Base-by-base conservation (phyloP, 2,888 invertebrate genomes). In the Abscondita cerata region DNA sequence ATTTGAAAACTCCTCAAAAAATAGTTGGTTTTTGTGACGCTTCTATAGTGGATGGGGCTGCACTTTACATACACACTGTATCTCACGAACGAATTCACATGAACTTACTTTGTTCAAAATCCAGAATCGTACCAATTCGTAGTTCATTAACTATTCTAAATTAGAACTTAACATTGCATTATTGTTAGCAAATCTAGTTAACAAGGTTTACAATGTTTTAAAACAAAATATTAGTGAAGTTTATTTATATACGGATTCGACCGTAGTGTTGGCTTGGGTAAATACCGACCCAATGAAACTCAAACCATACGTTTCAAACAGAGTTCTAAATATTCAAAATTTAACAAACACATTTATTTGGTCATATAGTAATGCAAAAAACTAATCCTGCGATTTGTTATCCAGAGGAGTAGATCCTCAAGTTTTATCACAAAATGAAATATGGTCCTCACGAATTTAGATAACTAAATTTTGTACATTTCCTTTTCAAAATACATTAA, bases 331-430 rank as follows among this genome's bases (percentile, higher is more conserved):
- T 3, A 36, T 36, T 36, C 3, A 36, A 2, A 36, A 36, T 36
- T 36, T 36, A 36, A 36, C 36, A 36, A 31, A 5, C 5, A 9
- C 5, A 6, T 31, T 36, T 9, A n/a, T 9, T n/a, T 36, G 36
- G 46, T 20, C 20, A 6, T 47, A 47, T 16, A 9, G 18, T 9
- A 47, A 47, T 18, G n/a, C 46, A 9, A 16, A 47, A 47, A 25
- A n/a, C 2, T 20, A 47, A 11, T n/a, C 46, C 18, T 8, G 20
- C 6, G 20, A 47, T 20, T 16, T 19, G 3, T 47, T 47, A 12
- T 47, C 46, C 9, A 47, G 46, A 20, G 46, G 46, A n/a, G 18
- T 47, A 18, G 20, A 47, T 3, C 46, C 46, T 8, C 20, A 47
- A n/a, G 20, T 11, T 36, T n/a, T 36, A n/a, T 36, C 12, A 2